Base-by-base conservation (phyloP, 2,797 vertebrate genomes). In the Acanthornis magna region DNA sequence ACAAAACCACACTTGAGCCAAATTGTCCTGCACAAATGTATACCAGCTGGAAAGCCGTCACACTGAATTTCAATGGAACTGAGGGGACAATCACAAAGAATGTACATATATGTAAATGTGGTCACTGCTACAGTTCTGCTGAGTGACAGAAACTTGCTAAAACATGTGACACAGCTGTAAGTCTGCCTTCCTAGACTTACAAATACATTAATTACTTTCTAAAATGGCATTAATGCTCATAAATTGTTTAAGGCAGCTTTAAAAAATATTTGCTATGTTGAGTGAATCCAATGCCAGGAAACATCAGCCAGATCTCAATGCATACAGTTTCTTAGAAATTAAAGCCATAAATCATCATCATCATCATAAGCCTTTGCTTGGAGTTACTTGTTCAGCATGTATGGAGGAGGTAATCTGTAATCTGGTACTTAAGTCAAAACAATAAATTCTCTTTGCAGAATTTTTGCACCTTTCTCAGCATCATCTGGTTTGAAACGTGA, bases 281-380 rank as follows among this genome's bases (percentile, higher is more conserved):
- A 93, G 43, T 72, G 42, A 85, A 71, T 77, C 47, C 42, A 66
- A 36, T 77, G 78, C 78, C 78, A 68, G 62, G 50, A 87, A 80
- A 66, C 11, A 89, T 51, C 78, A 89, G 60, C 23, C 42, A 82
- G 62, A 79, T 67, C 66, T 66, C 67, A 76, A 26, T 78, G 48
- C n/a, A 53, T 17, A 88, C 2, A 0, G 9, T 36, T 50, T 74
- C 63, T 89, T 36, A 79, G 57, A 96, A 95, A 93, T 80, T 79
- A 86, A 78, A 95, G 72, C 40, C 34, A 90, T 94, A 90, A 91
- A 93, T 90, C 76, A 92, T 88, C 34, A 65, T 53, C 48, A 75
- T 58, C 51, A n/a, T 80, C 29, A 27, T 48, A 38, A 93, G 51
- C 23, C 51, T 94, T 88, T 90, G 50, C 57, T 68, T 66, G 50